Conservation (phyloP, 2,113 vertebrate genomes). For the Oplegnathus fasciatus region DNA sequence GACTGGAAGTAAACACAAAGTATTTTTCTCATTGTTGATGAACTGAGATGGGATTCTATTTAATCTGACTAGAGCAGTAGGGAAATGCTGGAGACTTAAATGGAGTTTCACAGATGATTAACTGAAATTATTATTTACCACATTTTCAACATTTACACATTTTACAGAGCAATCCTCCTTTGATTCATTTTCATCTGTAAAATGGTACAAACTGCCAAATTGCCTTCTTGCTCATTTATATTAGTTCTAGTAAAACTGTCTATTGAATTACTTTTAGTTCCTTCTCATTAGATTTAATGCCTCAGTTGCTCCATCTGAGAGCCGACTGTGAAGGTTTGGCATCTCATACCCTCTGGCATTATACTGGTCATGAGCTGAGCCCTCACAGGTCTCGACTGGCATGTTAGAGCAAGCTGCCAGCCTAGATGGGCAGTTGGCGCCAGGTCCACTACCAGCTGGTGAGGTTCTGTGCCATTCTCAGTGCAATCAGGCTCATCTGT, state of each 20-base stretch:
- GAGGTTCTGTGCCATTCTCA: slow-evolving; percentile 72
- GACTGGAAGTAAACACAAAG: not conserved
- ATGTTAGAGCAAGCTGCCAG: slow-evolving; percentile 82
- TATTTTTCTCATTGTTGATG: not conserved
- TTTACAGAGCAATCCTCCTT: not conserved
- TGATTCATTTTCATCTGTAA: slow-evolving; percentile 9
- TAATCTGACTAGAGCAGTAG: not conserved
- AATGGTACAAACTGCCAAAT: not conserved
- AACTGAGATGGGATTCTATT: not conserved
- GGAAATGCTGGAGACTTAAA: not conserved
- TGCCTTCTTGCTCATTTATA: slow-evolving; percentile 14
- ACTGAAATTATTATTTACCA: slow-evolving; percentile 10
- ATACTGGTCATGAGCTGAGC: slow-evolving; percentile 74
- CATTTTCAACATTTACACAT: not conserved
- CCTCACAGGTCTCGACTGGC: slow-evolving; percentile 79
- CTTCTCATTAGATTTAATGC: slow-evolving; percentile 71
- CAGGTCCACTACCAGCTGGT: slow-evolving; percentile 82
- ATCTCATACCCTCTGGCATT: slow-evolving; percentile 74
- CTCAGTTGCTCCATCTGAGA: slow-evolving; percentile 72
- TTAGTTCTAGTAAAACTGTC: slow-evolving; percentile 35
- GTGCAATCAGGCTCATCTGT: slow-evolving; percentile 76
- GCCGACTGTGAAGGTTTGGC: slow-evolving; percentile 70
- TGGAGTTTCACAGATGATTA: not conserved
- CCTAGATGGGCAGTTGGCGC: slow-evolving; percentile 81
- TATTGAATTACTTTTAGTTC: slow-evolving; percentile 41